Base-by-base conservation (phyloP, 2,888 invertebrate species). In the Hipparchia semele region DNA sequence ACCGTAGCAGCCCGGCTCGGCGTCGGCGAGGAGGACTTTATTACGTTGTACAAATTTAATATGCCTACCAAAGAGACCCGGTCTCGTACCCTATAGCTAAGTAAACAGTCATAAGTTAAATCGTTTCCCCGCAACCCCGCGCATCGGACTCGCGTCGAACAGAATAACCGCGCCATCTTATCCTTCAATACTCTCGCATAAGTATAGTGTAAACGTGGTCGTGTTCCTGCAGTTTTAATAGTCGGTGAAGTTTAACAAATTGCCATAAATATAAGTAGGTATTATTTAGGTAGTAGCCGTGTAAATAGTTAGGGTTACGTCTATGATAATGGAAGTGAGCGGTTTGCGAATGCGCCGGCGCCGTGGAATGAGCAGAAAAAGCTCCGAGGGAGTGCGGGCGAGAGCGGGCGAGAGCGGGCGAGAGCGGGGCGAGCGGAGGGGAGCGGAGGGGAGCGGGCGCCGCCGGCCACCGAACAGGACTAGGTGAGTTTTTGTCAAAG, bases 31-130 rank as follows among this genome's bases (percentile, higher is more conserved):
- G 88, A 83, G 87, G 87, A 91, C 92, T 91, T 86, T 90, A 86
- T 87, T 87, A 90, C 91, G 90, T 94, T 94, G 94, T 94, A 94
- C 94, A 94, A 94, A 94, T 92, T 87, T 87, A 88, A 88, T 91
- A 94, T 91, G 91, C 92, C 94, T 94, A 94, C 94, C 94, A 94
- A 94, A 94, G 94, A 94, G 94, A 94, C 94, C 87, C 94, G 94
- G 94, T 94, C 94, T 94, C 94, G 92, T 94, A 94, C 93, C 90
- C 90, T 92, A 92, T 91, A 90, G 87, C 89, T 93, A 93, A 93
- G 92, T 92, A 89, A 89, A 89, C 89, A 90, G 90, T 91, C 88
- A 89, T 91, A 91, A 91, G 89, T 91, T 91, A 88, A 86, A 90
- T 86, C 88, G 88, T 90, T 88, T 86, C 88, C 84, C 88, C 84